Evolutionary conservation across 2,888 invertebrate species (phyloP), one percentile per base, ranked within the genome.

Genomic region (Embidobia sp.): DNA sequence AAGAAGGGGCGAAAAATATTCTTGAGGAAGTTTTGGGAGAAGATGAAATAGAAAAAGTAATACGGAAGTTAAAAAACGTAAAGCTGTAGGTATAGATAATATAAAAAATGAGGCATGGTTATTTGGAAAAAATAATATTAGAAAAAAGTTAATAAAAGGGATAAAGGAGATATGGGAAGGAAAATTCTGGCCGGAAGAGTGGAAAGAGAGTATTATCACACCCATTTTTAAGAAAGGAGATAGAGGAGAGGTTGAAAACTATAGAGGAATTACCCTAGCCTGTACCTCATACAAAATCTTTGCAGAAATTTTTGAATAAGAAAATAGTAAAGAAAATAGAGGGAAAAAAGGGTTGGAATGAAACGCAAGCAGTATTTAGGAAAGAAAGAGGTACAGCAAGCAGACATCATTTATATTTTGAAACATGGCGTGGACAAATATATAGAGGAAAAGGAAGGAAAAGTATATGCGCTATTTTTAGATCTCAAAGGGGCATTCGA

Each of bases 401-500:
- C 29, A 10, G 64, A 51, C 7, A 51, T 40, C 7, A 27, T 64
- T 2, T 51, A 64, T 22, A 27, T 40, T 1, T 3, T 57, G 27
- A 40, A 29, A 22, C 13, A 8, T 3, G 18, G 1, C 1, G 26
- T 57, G 8, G 48, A 29, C 1, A 48, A 16, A n/a, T 3, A 16
- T 1, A 46, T 29, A 10, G 10, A 15, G n/a, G n/a, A 27, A 7
- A 42, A 37, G n/a, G 29, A 29, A 29, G 42, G 11, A 7, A 51
- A 40, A 13, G 26, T 40, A n/a, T 57, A 13, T 16, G 57, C 22
- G 2, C 10, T 42, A 11, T 57, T 40, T 10, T 1, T 63, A 19
- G 49, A 49, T 15, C n/a, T 63, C 5, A 63, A 37, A 29, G 63
- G 49, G 15, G 33, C 37, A 3, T 53, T 53, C 37, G 53, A 53